Percentiles rank a stretch among this genome's conserved stretches.
phyloP scores from a whole-genome alignment of 2,797 vertebrate species.

The Propithecus deckenii region DNA sequence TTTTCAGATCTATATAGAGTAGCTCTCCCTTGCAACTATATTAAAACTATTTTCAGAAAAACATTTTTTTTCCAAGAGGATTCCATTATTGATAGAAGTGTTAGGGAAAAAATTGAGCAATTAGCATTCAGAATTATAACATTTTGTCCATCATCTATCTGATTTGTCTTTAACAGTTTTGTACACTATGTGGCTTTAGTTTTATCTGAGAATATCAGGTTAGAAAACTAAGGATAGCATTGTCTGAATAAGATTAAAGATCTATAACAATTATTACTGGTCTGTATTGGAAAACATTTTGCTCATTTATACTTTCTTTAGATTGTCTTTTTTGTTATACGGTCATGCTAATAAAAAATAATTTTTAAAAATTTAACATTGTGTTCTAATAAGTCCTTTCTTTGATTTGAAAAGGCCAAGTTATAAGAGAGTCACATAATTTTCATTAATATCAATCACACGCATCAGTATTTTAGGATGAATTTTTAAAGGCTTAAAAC shows the following conservation, averaged over 20 bases:
- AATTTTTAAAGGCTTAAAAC: neutral
- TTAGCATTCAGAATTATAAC: neutral
- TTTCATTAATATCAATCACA: neutral
- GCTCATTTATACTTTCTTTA: neutral
- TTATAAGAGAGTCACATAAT: neutral
- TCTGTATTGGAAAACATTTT: neutral
- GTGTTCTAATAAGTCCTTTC: neutral
- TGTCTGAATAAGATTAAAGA: neutral
- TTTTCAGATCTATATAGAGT: neutral
- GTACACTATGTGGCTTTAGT: neutral
- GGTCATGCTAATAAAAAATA: neutral
- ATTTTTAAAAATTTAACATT: neutral
- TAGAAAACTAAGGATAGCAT: neutral
- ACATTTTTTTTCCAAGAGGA: neutral
- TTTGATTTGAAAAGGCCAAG: neutral
- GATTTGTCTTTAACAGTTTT: neutral
- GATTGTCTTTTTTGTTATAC: neutral
- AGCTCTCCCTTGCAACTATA: neutral
- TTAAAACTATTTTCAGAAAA: neutral
- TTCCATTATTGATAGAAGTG: neutral
- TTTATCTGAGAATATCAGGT: neutral
- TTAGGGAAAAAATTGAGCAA: neutral
- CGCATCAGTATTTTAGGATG: neutral
- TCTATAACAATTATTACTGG: neutral
- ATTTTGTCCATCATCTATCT: neutral